Evolutionary conservation across 1,140 invertebrate species (phyloP).

Genomic region (Batillaria attramentaria): DNA sequence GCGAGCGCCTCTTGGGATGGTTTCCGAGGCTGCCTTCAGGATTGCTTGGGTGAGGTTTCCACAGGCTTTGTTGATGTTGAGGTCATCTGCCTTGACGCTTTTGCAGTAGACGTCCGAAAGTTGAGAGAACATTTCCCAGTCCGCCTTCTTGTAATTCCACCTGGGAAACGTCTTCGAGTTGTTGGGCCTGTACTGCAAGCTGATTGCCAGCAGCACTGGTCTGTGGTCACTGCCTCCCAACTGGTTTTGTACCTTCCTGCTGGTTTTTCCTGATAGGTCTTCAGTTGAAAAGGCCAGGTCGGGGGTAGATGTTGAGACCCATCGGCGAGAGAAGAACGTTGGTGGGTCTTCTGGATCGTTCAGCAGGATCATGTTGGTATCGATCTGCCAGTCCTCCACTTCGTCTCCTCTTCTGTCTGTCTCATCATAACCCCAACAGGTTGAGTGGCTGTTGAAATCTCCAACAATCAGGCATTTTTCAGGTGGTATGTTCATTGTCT

Average conservation of each 20-base stretch:
- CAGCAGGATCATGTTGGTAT: conserved; percentile 20
- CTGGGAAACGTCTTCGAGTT: neutral
- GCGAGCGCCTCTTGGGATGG: conserved; percentile 23
- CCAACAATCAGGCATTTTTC: conserved; percentile 28
- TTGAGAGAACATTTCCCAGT: conserved; percentile 12
- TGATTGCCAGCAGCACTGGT: neutral
- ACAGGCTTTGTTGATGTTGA: conserved; percentile 4
- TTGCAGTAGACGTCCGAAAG: neutral
- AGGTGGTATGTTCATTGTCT: neutral
- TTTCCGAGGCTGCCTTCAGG: no score
- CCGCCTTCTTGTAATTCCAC: no score
- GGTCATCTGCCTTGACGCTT: neutral
- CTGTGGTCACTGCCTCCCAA: conserved; percentile 36
- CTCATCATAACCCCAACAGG: conserved; percentile 27
- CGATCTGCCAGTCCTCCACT: conserved; percentile 38
- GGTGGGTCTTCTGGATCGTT: conserved; percentile 29
- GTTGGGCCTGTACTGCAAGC: no score
- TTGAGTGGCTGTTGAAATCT: conserved; percentile 38
- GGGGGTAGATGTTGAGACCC: conserved; percentile 35
- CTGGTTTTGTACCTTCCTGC: conserved; percentile 5
- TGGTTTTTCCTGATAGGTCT: conserved; percentile 28
- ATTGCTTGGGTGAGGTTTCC: conserved; percentile 30
- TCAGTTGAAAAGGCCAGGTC: conserved; percentile 37
- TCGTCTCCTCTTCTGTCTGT: conserved; percentile 34
- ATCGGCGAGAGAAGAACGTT: conserved; percentile 39